Evolutionary conservation across 2,888 invertebrate species (phyloP).

Genomic region (Dione vanillae): DNA sequence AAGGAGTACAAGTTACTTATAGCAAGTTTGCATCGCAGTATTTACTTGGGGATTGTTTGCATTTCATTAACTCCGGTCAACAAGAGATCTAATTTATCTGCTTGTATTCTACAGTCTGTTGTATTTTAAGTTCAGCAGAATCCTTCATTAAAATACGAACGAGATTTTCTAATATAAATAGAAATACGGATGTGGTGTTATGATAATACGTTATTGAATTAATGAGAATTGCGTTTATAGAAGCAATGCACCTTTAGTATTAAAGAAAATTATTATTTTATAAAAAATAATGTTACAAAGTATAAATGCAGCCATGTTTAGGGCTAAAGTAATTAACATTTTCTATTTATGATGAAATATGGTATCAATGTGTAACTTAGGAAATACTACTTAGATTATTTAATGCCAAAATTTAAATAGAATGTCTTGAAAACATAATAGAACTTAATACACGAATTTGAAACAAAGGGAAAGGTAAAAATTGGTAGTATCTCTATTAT

Average conservation of each 20-base stretch:
- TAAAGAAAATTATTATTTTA: too few species aligned
- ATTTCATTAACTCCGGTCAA: slow-evolving; percentile 75
- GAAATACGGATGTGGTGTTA: slow-evolving; percentile 19
- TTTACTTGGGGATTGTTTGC: slow-evolving; percentile 69
- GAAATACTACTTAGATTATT: too few species aligned
- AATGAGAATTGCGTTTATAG: background rate
- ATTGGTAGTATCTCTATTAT: too few species aligned
- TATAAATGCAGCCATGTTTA: too few species aligned
- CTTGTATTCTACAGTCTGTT: slow-evolving; percentile 58
- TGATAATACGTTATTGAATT: slow-evolving; percentile 2
- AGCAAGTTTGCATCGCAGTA: slow-evolving; percentile 61
- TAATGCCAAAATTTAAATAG: too few species aligned
- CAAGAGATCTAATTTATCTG: slow-evolving; percentile 70
- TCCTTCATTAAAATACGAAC: slow-evolving; percentile 41
- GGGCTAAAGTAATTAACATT: too few species aligned
- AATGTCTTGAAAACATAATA: too few species aligned
- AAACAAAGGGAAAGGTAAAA: too few species aligned
- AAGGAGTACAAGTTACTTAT: slow-evolving; percentile 52
- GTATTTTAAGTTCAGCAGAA: slow-evolving; percentile 53
- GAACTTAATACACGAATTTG: too few species aligned
- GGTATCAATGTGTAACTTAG: too few species aligned
- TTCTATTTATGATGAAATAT: too few species aligned
- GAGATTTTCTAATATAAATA: slow-evolving; percentile 31
- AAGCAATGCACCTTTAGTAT: background rate
- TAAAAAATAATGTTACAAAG: too few species aligned